Base-by-base conservation (phyloP, 2,113 vertebrate genomes). In the Ctenodactylus gundi region DNA sequence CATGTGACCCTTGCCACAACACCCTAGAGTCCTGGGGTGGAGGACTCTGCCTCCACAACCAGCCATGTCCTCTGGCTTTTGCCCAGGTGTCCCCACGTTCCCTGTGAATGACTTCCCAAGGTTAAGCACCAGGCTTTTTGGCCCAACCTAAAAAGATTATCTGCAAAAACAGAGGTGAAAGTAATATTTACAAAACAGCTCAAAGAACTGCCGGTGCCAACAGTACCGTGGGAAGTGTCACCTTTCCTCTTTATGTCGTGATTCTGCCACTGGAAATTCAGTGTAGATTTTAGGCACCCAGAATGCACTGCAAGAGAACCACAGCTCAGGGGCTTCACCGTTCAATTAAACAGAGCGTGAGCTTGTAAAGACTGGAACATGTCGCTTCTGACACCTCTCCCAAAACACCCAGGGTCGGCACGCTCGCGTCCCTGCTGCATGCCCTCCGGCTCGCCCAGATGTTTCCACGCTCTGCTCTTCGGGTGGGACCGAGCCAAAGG, bases 381-480 rank as follows among this genome's bases (percentile, higher is more conserved):
- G 73, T 77, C 51, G 46, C 60, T 67, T 41, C 9, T 34, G 31
- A 4, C 46, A 27, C 34, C 77, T 72, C 88, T 21, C 44, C 8
- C 62, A 34, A 58, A 13, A 31, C 76, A 29, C 14, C 34, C 18
- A 51, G 62, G 36, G 23, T 76, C 12, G 0, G 31, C 17, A 13
- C 7, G 36, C n/a, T 3, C 23, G 25, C 55, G 46, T 1, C 31
- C 11, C 29, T n/a, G 41, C 3, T 0, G 17, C 53, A 4, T 41
- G 34, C 20, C 49, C 36, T 15, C 31, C 25, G 46, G 44, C 27
- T 53, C 2, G 4, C 14, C 80, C 57, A 70, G n/a, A 2, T 25
- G 18, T 41, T 34, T 21, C 34, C n/a, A n/a, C n/a, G n/a, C n/a
- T n/a, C n/a, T 41, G 34, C 60, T 76, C 44, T 72, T 53, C 36